Evolutionary conservation across 2,888 invertebrate genomes (phyloP).

Genomic region (Drosophila incognita): DNA sequence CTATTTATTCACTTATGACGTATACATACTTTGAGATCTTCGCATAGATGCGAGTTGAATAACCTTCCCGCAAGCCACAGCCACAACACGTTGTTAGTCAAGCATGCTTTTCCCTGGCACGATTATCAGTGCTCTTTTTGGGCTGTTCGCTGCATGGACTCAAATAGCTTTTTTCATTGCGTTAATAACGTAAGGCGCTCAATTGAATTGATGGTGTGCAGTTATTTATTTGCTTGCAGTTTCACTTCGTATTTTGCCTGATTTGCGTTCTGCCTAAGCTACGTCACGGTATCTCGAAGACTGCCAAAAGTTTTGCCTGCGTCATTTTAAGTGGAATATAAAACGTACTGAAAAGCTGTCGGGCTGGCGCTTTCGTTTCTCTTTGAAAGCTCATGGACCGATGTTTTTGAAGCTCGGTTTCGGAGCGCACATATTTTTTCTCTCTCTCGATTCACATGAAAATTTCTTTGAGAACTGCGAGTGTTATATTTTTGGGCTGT

Average conservation of each 20-base stretch:
- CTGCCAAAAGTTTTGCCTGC: slow-evolving; percentile 64
- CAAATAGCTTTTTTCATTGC: slow-evolving; percentile 38
- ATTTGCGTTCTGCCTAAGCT: slow-evolving; percentile 55
- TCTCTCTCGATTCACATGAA: neutral
- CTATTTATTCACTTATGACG: slow-evolving; percentile 5
- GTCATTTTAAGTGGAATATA: slow-evolving; percentile 47
- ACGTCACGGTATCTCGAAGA: slow-evolving; percentile 63
- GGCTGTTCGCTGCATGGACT: slow-evolving; percentile 31
- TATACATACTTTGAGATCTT: slow-evolving; percentile 25
- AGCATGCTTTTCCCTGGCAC: slow-evolving; percentile 48
- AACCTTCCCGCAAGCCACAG: slow-evolving; percentile 44
- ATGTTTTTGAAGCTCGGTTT: slow-evolving; percentile 56
- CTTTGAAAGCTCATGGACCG: slow-evolving; percentile 44
- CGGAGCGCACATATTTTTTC: slow-evolving; percentile 20
- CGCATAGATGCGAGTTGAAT: slow-evolving; percentile 47
- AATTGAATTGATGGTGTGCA: slow-evolving; percentile 11
- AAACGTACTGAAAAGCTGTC: slow-evolving; percentile 54
- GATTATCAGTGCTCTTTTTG: slow-evolving; percentile 38
- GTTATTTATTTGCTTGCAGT: slow-evolving; percentile 6
- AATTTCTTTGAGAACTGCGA: slow-evolving; percentile 18
- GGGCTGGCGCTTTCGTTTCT: slow-evolving; percentile 43
- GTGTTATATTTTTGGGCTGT: slow-evolving; percentile 30
- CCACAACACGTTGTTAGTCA: slow-evolving; percentile 30
- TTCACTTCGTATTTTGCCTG: slow-evolving; percentile 11
- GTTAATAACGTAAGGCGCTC: slow-evolving; percentile 13